Conservation (phyloP, 1,140 invertebrate species). For the Meloidogyne hapla region DNA sequence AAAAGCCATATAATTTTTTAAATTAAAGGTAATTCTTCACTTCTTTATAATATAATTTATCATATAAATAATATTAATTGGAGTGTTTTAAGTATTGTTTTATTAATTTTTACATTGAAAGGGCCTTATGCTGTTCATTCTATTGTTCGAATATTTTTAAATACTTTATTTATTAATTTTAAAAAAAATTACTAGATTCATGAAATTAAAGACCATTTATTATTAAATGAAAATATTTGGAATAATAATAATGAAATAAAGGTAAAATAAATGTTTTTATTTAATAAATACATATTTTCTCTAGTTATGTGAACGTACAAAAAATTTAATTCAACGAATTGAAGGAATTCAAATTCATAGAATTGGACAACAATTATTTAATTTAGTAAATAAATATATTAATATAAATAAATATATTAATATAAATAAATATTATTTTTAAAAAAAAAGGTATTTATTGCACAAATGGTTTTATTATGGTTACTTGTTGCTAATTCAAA, state of each 20-base stretch:
- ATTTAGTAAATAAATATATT: not conserved
- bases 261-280: not conserved
- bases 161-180: not conserved
- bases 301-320: not conserved
- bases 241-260: not conserved
- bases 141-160: not conserved
- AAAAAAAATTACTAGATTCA: not conserved
- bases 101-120: conserved; percentile 16
- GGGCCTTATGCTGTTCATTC: conserved; percentile 20
- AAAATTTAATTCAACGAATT: conserved; percentile 2
- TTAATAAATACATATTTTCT: not conserved
- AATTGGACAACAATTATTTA: conserved; percentile 20
- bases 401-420: not conserved
- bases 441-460: conserved; percentile 7
- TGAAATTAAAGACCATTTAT: conserved; percentile 19
- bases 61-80: conserved; percentile 15
- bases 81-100: conserved; percentile 16
- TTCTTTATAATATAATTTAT: conserved; percentile 2
- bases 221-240: conserved; percentile 17
- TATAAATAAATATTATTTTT: not conserved
- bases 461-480: conserved; percentile 23
- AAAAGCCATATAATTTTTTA: too few species aligned
- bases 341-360: conserved; percentile 20
- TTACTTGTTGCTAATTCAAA: conserved; percentile 22
- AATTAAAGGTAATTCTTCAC: not conserved